Evolutionary conservation across 2,797 vertebrate species (phyloP), one percentile per base, ranked within the genome.

Genomic region (Tarsius wallacei): DNA sequence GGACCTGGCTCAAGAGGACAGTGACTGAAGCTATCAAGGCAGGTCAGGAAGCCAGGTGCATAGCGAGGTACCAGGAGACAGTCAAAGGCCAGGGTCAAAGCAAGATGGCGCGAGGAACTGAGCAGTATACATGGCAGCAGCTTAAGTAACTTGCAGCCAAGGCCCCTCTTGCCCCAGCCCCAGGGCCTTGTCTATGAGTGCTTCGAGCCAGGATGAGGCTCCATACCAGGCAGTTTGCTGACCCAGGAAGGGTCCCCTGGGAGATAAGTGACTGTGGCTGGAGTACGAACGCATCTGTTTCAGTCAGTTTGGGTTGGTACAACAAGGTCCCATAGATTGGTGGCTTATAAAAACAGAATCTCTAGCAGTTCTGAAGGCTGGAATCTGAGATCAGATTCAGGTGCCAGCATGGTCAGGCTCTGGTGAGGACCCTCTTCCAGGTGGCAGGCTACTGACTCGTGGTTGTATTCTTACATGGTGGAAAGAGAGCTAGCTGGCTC

Each of bases 21-120:
- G 85, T 64, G 68, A 31, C 47, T 74, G 51, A 82, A 53, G 61
- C 47, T 31, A 17, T 68, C 36, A 55, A 73, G 71, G 73, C 8
- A 64, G 83, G 36, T 55, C 77, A 77, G 55, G 77, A 68, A 73
- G 87, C 14, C 19, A 28, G 36, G 14, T 66, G 49, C 95, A 51
- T 15, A 68, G 33, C 70, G 42, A 77, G 47, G 74, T 42, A 81
- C 49, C 2, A 33, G 47, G 47, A 68, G 64, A 59, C 8, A 53
- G 55, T 80, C 22, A 74, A 81, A 95, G 76, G 33, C 24, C 90
- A 87, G 82, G 53, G 66, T 90, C 61, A 68, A 85, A 92, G 24
- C 33, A 53, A 64, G 51, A 71, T 21, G 33, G 64, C 66, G 19
- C 0, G 7, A 78, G 59, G 55, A 51, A 51, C 3, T 59, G 76